Base-by-base conservation (phyloP, 2,888 invertebrate genomes). In the Sympetrum striolatum region DNA sequence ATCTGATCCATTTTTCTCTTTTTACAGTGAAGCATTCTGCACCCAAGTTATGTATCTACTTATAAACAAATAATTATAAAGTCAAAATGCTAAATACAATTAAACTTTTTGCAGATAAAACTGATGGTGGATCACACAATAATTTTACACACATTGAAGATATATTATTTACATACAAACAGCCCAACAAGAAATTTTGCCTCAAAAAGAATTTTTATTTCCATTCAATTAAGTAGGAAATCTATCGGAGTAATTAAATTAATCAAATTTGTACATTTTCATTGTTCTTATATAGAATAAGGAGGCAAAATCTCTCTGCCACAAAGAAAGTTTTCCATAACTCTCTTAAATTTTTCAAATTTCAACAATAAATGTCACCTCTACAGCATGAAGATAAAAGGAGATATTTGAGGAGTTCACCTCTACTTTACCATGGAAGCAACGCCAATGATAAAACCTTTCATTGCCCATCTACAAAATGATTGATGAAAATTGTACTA, bases 1-100 rank as follows among this genome's bases (percentile, higher is more conserved):
- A 86, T 86, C 86, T 86, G 86, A 86, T 86, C 82, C 86, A 86
- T 86, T 86, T 80, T 86, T 37, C 64, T 86, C 86, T 86, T 60
- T 86, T 86, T 86, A 86, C 86, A 86, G 60, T 60, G 60, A 86
- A 86, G 86, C 86, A n/a, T 86, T 86, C 58, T 64, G 86, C 64
- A 86, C 86, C 86, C 60, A 86, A 60, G 86, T 22, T 86, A 86
- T 86, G 58, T 86, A 86, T 86, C 22, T 86, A 86, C 64, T 37
- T 60, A 86, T 37, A 37, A 86, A 86, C 39, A 44, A 80, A n/a
- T 86, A 31, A 37, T 60, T 60, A 60, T 37, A 60, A 86, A 60
- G 60, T 86, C 60, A 60, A 86, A 86, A 86, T 60, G 37, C 86
- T 86, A 86, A 86, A 86, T 86, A 86, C 86, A 86, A 86, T 60